Evolutionary conservation across 1,140 invertebrate species (phyloP).

Genomic region (Drosophila ironensis): DNA sequence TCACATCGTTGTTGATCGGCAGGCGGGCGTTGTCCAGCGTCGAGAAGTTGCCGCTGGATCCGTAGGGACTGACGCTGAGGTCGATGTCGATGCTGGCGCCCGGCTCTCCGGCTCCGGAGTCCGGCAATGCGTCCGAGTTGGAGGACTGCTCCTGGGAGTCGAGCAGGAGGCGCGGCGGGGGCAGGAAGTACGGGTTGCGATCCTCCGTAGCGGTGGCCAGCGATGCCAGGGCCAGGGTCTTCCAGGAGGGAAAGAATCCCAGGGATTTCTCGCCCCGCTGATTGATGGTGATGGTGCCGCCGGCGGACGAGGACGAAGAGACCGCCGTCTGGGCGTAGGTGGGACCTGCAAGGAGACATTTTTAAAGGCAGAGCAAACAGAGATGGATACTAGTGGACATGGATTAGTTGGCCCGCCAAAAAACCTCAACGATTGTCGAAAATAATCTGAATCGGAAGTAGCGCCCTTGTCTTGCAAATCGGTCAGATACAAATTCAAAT

Average conservation of each 20-base stretch:
- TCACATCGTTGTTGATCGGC: conserved; percentile 52
- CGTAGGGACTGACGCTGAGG: conserved; percentile 45
- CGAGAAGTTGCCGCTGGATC: conserved; percentile 8
- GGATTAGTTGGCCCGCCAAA: too few species aligned
- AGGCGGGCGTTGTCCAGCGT: conserved; percentile 1
- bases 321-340: conserved; percentile 40
- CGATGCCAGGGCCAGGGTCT: conserved; percentile 70
- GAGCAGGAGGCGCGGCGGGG: conserved; percentile 62
- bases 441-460: too few species aligned
- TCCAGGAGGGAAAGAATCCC: conserved; percentile 77
- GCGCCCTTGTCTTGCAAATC: too few species aligned
- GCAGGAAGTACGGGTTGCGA: conserved; percentile 56
- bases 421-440: too few species aligned
- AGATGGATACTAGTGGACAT: background rate
- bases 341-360: conserved; percentile 41
- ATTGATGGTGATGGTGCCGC: conserved; percentile 34
- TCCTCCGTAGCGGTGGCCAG: conserved; percentile 60
- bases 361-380: background rate
- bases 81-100: conserved; percentile 59
- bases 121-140: conserved; percentile 13
- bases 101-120: conserved; percentile 7
- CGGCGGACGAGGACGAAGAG: conserved; percentile 21
- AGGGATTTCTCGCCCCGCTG: conserved; percentile 66
- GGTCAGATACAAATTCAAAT: too few species aligned
- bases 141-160: conserved; percentile 48